Base-by-base conservation (phyloP, 2,113 vertebrate genomes). In the Silurus glanis region DNA sequence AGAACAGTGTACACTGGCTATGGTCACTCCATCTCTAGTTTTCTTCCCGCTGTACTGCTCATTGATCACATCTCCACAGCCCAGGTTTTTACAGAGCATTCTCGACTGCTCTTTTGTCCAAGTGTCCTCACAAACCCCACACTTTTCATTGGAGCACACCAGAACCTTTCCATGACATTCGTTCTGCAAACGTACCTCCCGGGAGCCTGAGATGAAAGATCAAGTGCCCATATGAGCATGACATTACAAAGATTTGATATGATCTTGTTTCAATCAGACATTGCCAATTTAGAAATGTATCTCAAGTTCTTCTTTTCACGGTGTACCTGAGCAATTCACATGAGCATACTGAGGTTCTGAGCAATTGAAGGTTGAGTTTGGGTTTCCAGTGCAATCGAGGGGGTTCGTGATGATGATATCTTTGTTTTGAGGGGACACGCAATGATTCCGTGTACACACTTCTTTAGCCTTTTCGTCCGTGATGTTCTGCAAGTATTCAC, bases 101-200 rank as follows among this genome's bases (percentile, higher is more conserved):
- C 0, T 0, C 0, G 93, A 93, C 1, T 81, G 61, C 0, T 62
- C 0, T 0, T 8, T 0, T 1, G 25, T 86, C 93, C 92, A 94
- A n/a, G 83, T 49, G 1, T 90, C 80, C 0, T 0, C 6, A 37
- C 92, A 91, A 28, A 95, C 83, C 0, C 90, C 91, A n/a, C 59
- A 88, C 0, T 0, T 0, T 0, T 0, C 3, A 0, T 4, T 9
- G 0, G 10, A 0, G 9, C 2, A 90, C 19, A 93, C 21, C 0
- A 8, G 2, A 51, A 95, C 92, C 0, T 10, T 4, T 0, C 94
- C 95, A 88, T 88, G 91, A 55, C 95, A 95, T 0, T 3, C 1
- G 0, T 90, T 1, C 0, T 45, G 66, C 89, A 95, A 79, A 0
- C 0, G 62, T 16, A 93, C 23, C 0, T 0, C 0, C 0, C 84